Conservation (phyloP, 2,888 invertebrate species). For the Noctua janthe region DNA sequence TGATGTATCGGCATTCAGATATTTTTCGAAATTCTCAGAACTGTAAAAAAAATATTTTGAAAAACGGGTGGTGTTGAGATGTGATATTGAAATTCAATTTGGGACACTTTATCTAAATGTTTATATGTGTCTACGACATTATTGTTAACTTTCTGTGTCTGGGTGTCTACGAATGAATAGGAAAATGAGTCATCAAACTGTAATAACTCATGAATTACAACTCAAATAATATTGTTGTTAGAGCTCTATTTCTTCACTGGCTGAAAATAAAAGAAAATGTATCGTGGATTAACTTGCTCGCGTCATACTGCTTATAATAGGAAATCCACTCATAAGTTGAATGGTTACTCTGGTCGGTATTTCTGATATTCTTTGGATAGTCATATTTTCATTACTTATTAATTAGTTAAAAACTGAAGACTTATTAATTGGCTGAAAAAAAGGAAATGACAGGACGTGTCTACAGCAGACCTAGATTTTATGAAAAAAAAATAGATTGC, state of each 20-base stretch:
- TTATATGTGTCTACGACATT: not conserved
- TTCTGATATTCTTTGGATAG: not conserved
- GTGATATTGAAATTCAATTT: conserved; percentile 3
- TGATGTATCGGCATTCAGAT: not conserved
- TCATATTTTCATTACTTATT: no score
- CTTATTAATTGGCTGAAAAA: no score
- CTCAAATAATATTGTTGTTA: conserved; percentile 9
- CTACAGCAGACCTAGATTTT: no score
- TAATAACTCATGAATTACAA: not conserved
- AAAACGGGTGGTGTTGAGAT: not conserved
- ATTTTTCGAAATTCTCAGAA: not conserved
- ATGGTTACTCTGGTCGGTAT: not conserved
- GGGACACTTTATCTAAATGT: not conserved
- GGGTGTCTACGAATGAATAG: conserved; percentile 6
- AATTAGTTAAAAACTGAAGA: no score
- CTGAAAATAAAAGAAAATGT: conserved; percentile 29
- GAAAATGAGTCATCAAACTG: conserved; percentile 14
- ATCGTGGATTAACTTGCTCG: conserved; percentile 6
- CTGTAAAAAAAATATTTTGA: not conserved
- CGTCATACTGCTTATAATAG: conserved; percentile 31
- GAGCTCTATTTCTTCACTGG: conserved; percentile 11
- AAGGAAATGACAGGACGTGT: no score
- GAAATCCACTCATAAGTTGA: conserved; percentile 16
- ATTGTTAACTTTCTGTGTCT: conserved; percentile 19
- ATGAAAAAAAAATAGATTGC: no score